A percentile compares a stretch with the other conserved stretches of the same genome.
Evolutionary conservation across 2,797 vertebrate species (phyloP).

Genomic region (Triplophysa bombifrons): DNA sequence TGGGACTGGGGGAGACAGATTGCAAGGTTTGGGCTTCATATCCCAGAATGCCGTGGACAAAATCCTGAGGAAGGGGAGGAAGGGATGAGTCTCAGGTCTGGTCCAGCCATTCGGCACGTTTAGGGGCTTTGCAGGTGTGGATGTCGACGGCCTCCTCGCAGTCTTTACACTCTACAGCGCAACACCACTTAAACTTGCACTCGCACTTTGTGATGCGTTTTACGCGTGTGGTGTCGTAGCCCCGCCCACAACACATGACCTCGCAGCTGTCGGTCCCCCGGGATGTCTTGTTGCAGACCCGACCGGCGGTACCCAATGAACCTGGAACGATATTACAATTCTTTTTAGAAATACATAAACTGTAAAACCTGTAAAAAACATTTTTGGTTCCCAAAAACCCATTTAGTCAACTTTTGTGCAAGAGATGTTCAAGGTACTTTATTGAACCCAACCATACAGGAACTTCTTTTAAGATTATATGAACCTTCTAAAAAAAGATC

Average conservation of each 20-base stretch:
- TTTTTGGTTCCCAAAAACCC: too few relatives aligned
- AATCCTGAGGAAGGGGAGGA: constrained; percentile 68
- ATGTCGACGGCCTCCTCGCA: constrained; percentile 95
- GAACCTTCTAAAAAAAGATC: too few relatives aligned
- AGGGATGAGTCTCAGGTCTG: constrained; percentile 74
- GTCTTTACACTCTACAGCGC: constrained; percentile 95
- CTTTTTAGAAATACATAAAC: too few relatives aligned
- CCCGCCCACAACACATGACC: constrained; percentile 98
- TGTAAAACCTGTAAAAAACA: too few relatives aligned
- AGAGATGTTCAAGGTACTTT: too few relatives aligned
- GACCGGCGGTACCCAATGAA: constrained; percentile 92
- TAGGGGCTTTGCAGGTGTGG: constrained; percentile 96
- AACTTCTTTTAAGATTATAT: too few relatives aligned
- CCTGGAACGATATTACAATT: constrained; percentile 70
- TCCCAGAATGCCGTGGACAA: constrained; percentile 80
- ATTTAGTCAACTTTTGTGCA: too few relatives aligned
- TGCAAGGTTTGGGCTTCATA: constrained; percentile 77
- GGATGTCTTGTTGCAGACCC: constrained; percentile 91
- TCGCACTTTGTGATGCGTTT: constrained; percentile 96
- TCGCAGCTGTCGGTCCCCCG: constrained; percentile 94
- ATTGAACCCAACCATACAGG: too few relatives aligned
- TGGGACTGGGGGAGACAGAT: constrained; percentile 63
- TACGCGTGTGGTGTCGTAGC: constrained; percentile 94
- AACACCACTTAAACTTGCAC: constrained; percentile 99
- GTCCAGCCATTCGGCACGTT: constrained; percentile 83